A percentile compares a stretch with the other conserved stretches of the same genome.
Evolutionary conservation across 2,113 vertebrate genomes (phyloP).

Genomic region (Tupaia chinensis): DNA sequence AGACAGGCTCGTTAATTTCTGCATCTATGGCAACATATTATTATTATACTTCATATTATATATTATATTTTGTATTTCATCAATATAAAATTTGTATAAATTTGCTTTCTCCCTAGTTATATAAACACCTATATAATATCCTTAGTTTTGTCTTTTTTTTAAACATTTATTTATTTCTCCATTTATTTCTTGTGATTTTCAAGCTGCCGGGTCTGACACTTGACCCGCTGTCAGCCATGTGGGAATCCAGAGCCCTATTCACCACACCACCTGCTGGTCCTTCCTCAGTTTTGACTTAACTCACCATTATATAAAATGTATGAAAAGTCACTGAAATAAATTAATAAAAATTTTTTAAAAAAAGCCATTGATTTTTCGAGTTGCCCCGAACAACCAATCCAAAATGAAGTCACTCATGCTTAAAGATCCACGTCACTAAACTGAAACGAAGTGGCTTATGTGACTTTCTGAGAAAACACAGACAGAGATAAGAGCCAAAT

Average conservation of each 20-base stretch:
- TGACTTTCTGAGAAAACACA: background rate
- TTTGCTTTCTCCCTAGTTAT: constrained; percentile 25
- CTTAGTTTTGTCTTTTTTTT: background rate
- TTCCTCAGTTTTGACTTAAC: constrained; percentile 16
- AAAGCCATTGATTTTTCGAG: too few relatives aligned
- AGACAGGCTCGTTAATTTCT: constrained; percentile 9
- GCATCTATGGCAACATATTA: background rate
- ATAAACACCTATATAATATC: background rate
- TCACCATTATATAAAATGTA: background rate
- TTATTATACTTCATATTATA: constrained; percentile 3
- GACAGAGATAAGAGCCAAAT: background rate
- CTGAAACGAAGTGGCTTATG: background rate
- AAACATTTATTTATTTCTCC: too few relatives aligned
- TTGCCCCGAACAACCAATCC: background rate
- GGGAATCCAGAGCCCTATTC: too few relatives aligned
- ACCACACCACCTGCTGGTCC: too few relatives aligned
- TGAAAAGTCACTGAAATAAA: background rate
- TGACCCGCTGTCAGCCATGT: too few relatives aligned
- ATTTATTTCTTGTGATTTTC: too few relatives aligned
- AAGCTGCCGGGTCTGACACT: too few relatives aligned
- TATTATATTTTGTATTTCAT: background rate
- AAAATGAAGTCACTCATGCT: background rate
- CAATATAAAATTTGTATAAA: background rate
- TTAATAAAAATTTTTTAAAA: too few relatives aligned
- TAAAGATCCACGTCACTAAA: background rate